Percentiles rank a stretch among this genome's conserved stretches.
Evolutionary conservation across 2,888 invertebrate species (phyloP).

Genomic region (Yponomeuta sedellus): DNA sequence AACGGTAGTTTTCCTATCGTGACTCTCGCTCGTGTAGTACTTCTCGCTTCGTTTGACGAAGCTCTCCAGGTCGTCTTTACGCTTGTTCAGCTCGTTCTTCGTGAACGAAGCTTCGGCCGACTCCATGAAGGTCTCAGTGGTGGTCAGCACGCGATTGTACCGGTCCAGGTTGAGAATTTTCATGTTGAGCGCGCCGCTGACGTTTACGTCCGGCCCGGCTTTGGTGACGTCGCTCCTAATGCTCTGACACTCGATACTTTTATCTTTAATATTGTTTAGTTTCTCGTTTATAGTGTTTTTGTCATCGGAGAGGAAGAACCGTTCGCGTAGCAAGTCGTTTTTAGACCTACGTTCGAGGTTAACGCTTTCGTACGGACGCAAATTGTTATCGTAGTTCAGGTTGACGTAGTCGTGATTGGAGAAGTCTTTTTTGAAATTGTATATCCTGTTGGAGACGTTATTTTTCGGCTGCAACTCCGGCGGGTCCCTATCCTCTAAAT

Average conservation of each 20-base stretch:
- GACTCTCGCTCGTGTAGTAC: conserved; percentile 54
- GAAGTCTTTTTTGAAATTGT: conserved; percentile 64
- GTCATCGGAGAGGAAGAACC: conserved; percentile 51
- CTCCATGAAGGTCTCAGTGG: conserved; percentile 60
- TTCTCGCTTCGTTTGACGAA: conserved; percentile 68
- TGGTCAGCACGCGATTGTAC: conserved; percentile 61
- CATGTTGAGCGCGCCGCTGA: conserved; percentile 59
- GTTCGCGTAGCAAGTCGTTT: conserved; percentile 56
- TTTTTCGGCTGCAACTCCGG: conserved; percentile 54
- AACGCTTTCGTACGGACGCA: conserved; percentile 28
- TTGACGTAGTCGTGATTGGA: conserved; percentile 60
- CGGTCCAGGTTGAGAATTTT: conserved; percentile 59
- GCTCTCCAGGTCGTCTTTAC: conserved; percentile 54
- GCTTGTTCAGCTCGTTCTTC: conserved; percentile 50
- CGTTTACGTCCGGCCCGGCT: conserved; percentile 54
- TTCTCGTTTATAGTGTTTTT: conserved; percentile 56
- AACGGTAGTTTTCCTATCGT: conserved; percentile 49
- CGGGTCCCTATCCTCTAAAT: conserved; percentile 25
- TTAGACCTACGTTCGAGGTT: conserved; percentile 42
- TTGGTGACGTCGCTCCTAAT: conserved; percentile 61
- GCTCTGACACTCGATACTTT: conserved; percentile 66
- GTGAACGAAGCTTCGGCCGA: conserved; percentile 59
- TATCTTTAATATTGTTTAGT: conserved; percentile 46
- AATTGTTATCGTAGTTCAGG: conserved; percentile 37
- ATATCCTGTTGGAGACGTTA: conserved; percentile 52